Evolutionary conservation across 2,888 invertebrate genomes (phyloP).

Genomic region (Polyploca ridens): DNA sequence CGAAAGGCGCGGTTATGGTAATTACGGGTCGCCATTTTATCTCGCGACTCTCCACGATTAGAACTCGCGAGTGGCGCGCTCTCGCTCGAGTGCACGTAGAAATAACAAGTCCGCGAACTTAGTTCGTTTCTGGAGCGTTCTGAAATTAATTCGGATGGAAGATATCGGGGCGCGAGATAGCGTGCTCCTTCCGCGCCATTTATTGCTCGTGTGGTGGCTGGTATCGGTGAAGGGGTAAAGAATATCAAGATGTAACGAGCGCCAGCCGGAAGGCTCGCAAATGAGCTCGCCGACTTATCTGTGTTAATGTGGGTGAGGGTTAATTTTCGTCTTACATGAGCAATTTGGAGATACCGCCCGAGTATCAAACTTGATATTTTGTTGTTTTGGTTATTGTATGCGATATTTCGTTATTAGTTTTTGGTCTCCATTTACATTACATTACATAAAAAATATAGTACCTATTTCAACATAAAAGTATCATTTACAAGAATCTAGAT

Average conservation of each 20-base stretch:
- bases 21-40: slow-evolving; percentile 84
- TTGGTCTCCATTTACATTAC: too few species aligned
- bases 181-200: slow-evolving; percentile 83
- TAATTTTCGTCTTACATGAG: slow-evolving; percentile 83
- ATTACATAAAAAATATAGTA: too few species aligned
- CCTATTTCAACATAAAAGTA: too few species aligned
- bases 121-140: slow-evolving; percentile 78
- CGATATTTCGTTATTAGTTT: slow-evolving; percentile 40
- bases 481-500: too few species aligned
- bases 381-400: slow-evolving; percentile 51
- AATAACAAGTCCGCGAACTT: slow-evolving; percentile 83
- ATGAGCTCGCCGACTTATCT: slow-evolving; percentile 84
- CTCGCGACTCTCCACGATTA: slow-evolving; percentile 80
- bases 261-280: slow-evolving; percentile 83
- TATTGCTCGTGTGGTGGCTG: slow-evolving; percentile 82
- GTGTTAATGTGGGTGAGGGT: slow-evolving; percentile 82
- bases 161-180: slow-evolving; percentile 82
- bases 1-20: slow-evolving; percentile 82
- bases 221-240: slow-evolving; percentile 83
- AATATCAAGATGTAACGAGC: slow-evolving; percentile 84
- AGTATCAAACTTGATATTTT: slow-evolving; percentile 62
- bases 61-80: slow-evolving; percentile 59
- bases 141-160: slow-evolving; percentile 85
- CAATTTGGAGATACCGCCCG: slow-evolving; percentile 79
- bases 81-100: slow-evolving; percentile 70